Evolutionary conservation across 2,113 vertebrate genomes (phyloP).

Genomic region (Irena cyanogastra): DNA sequence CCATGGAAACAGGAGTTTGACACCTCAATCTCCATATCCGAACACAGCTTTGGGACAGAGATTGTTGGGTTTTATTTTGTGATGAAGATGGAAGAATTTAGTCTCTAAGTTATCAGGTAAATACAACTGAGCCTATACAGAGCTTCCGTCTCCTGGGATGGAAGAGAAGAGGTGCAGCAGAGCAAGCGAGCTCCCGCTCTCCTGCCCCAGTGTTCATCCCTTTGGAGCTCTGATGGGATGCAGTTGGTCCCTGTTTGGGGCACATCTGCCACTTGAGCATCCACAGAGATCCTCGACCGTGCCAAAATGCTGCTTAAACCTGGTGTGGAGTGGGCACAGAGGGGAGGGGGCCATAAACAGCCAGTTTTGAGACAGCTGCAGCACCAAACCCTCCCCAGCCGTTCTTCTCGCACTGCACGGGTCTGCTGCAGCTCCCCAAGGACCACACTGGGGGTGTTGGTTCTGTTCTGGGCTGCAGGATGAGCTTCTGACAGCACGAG

Average conservation of each 20-base stretch:
- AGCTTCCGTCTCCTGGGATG: not conserved
- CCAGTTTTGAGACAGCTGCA: not conserved
- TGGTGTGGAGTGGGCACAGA: not conserved
- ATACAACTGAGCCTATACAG: not conserved
- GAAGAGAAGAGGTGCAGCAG: not conserved
- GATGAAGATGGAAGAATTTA: not conserved
- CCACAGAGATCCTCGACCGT: not conserved
- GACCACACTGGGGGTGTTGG: not conserved
- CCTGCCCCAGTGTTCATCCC: accelerated
- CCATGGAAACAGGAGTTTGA: not conserved
- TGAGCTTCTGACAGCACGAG: not conserved
- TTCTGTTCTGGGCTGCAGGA: not conserved
- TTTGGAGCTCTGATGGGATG: not conserved
- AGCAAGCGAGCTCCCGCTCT: not conserved
- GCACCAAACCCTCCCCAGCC: not conserved
- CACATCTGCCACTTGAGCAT: not conserved
- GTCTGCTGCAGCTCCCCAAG: not conserved
- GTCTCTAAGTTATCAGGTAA: not conserved
- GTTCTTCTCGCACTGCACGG: accelerated
- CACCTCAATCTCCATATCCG: not conserved
- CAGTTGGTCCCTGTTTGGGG: not conserved
- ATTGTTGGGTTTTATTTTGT: not conserved
- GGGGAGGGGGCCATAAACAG: not conserved
- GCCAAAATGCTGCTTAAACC: not conserved
- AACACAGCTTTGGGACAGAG: not conserved